These are phyloP conservation scores for Andrena chrysosceles DNA, from an alignment of 2,888 invertebrate species.

Conservation along the genomic window DNA sequence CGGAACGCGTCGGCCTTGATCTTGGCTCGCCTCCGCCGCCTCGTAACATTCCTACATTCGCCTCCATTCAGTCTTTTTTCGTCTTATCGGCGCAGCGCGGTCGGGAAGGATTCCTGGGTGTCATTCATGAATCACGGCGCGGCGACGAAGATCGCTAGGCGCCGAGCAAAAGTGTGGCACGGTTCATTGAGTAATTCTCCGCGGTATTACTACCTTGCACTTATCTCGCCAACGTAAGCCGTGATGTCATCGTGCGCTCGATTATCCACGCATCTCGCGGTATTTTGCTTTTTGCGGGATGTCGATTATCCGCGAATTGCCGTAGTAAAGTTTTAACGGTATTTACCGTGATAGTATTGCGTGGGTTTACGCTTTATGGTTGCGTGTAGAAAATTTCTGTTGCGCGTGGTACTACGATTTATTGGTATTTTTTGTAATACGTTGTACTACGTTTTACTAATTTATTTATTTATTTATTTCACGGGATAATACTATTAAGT, in stretches of 20 bases:
- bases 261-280: slow-evolving; percentile 21
- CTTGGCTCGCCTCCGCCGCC: slow-evolving; percentile 29
- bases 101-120: slow-evolving; percentile 20
- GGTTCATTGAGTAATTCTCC: slow-evolving; percentile 35
- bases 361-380: background rate
- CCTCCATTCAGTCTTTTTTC: slow-evolving; percentile 40
- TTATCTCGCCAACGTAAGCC: background rate
- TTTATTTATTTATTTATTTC: too few relatives aligned
- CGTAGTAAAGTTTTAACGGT: background rate
- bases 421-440: too few relatives aligned
- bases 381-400: too few relatives aligned
- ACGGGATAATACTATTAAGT: too few relatives aligned
- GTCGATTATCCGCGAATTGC: background rate
- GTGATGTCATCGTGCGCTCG: slow-evolving; percentile 24
- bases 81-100: slow-evolving; percentile 31
- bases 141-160: slow-evolving; percentile 8
- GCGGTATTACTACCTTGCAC: slow-evolving; percentile 18
- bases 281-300: background rate
- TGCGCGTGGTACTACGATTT: background rate
- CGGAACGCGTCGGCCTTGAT: slow-evolving; percentile 41
- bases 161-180: slow-evolving; percentile 12
- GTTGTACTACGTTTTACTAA: too few relatives aligned
- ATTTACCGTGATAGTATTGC: background rate
- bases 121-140: slow-evolving; percentile 49
- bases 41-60: background rate